Evolutionary conservation across 2,888 invertebrate species (phyloP).

Genomic region (Himalopsyche japonica): DNA sequence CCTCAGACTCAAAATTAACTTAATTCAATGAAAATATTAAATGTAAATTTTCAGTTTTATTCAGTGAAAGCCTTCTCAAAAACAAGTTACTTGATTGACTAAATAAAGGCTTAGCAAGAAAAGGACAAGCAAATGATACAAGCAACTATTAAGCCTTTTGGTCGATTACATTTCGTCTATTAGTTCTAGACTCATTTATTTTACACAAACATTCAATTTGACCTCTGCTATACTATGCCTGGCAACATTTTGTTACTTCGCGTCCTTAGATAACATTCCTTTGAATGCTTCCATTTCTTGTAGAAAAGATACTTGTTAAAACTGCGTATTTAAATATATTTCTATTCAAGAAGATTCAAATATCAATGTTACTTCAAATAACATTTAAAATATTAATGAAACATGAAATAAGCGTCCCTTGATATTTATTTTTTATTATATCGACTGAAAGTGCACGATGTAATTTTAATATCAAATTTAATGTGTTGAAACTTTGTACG

Average conservation of each 20-base stretch:
- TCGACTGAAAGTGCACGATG: too few species aligned
- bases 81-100: neutral
- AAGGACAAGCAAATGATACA: neutral
- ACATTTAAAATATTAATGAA: neutral
- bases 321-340: neutral
- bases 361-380: neutral
- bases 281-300: neutral
- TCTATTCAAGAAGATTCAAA: too few species aligned
- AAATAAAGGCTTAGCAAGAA: neutral
- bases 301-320: neutral
- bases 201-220: conserved; percentile 5
- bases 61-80: neutral
- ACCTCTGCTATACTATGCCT: neutral
- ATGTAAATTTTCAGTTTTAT: too few species aligned
- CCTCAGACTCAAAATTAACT: too few species aligned
- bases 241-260: neutral
- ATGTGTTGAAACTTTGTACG: too few species aligned
- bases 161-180: conserved; percentile 29
- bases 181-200: conserved; percentile 23
- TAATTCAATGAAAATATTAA: too few species aligned
- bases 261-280: neutral
- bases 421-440: too few species aligned
- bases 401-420: too few species aligned
- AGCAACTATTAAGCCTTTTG: conserved; percentile 1
- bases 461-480: too few species aligned